Evolutionary conservation across 2,113 vertebrate species (phyloP).

Genomic region (Grallaria varia): DNA sequence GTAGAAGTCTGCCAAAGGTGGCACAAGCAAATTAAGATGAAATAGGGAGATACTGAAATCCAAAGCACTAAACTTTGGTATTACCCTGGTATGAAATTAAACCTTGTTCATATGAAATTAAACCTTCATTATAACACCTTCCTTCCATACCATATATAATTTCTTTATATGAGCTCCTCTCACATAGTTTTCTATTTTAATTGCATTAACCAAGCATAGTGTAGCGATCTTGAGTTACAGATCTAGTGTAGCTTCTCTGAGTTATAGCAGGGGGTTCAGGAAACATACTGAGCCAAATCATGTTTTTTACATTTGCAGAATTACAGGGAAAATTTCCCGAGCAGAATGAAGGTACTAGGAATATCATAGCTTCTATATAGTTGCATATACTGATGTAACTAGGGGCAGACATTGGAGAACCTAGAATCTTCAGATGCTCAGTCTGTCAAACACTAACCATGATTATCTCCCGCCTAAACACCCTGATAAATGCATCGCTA

Average conservation of each 20-base stretch:
- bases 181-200: slow-evolving; percentile 23
- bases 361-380: background rate
- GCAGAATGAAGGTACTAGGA: background rate
- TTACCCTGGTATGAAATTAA: background rate
- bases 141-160: background rate
- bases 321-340: background rate
- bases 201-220: slow-evolving; percentile 55
- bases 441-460: background rate
- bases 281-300: slow-evolving; percentile 18
- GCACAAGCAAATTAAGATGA: background rate
- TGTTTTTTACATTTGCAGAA: background rate
- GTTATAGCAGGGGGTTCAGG: background rate
- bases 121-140: background rate
- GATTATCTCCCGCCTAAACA: background rate
- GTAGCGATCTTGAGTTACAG: no score
- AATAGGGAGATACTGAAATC: background rate
- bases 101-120: background rate
- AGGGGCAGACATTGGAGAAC: background rate
- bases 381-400: background rate
- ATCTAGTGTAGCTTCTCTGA: slow-evolving; percentile 1
- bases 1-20: background rate
- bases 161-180: background rate
- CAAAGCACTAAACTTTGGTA: background rate
- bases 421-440: background rate
- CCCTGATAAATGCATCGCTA: background rate